Conservation (phyloP, 1,140 invertebrate species). For the Dendrolimus punctatus region DNA sequence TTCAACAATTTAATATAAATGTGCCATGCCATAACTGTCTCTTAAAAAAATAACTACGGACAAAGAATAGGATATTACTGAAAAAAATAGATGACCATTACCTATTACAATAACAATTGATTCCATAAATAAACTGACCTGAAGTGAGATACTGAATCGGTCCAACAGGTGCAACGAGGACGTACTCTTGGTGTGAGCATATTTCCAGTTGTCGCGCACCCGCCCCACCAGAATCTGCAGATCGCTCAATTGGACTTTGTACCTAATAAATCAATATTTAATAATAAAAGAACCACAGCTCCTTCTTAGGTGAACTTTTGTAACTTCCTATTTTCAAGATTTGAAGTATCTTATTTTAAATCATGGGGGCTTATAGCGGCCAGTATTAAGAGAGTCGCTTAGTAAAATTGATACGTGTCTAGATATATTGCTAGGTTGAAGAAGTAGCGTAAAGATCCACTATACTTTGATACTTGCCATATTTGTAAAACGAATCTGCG, state of each 20-base stretch:
- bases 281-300: neutral
- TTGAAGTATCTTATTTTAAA: too few relatives aligned
- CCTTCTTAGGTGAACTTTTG: too few relatives aligned
- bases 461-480: too few relatives aligned
- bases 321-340: too few relatives aligned
- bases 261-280: slow-evolving; percentile 60
- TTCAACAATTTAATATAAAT: too few relatives aligned
- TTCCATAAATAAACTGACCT: slow-evolving; percentile 52
- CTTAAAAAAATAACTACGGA: neutral
- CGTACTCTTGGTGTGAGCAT: slow-evolving; percentile 86
- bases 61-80: neutral
- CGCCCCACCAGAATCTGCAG: slow-evolving; percentile 91
- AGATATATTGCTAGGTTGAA: too few relatives aligned
- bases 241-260: slow-evolving; percentile 87
- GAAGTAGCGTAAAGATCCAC: too few relatives aligned
- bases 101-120: neutral
- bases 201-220: slow-evolving; percentile 91
- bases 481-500: too few relatives aligned
- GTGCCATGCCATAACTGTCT: too few relatives aligned
- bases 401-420: too few relatives aligned
- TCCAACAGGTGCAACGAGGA: slow-evolving; percentile 91
- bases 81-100: neutral
- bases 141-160: slow-evolving; percentile 90
- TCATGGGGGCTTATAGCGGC: too few relatives aligned
- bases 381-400: too few relatives aligned